A percentile compares a stretch with the other conserved stretches of the same genome.
Evolutionary conservation across 2,797 vertebrate genomes (phyloP).

Genomic region (Dromococcyx pavoninus): DNA sequence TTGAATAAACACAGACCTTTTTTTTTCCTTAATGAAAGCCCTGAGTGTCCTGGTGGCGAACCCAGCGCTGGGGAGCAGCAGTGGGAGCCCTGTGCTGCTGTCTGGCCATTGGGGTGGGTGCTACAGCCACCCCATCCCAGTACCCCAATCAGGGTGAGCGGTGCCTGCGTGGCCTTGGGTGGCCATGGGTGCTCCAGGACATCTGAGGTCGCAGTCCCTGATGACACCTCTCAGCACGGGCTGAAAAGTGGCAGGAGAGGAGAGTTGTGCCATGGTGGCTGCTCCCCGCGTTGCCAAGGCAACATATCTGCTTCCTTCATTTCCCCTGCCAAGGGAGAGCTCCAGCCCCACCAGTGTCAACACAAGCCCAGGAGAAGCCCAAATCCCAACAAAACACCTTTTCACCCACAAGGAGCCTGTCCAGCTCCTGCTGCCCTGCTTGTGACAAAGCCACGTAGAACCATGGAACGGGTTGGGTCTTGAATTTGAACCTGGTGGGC

Average conservation of each 20-base stretch:
- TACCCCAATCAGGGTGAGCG: not conserved
- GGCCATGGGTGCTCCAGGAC: not conserved
- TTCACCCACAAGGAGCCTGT: too few relatives aligned
- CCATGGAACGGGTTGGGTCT: too few relatives aligned
- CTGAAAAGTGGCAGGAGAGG: not conserved
- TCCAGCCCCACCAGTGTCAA: not conserved
- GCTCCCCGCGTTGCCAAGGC: not conserved
- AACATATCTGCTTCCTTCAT: slow-evolving; percentile 38
- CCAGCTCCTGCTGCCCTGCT: not conserved
- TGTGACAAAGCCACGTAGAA: not conserved
- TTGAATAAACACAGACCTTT: not conserved
- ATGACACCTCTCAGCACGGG: not conserved
- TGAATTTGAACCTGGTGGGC: not conserved
- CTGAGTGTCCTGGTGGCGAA: not conserved
- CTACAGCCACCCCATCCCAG: not conserved
- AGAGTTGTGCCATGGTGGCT: not conserved
- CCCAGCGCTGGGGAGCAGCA: not conserved
- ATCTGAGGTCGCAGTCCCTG: not conserved
- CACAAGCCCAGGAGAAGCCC: not conserved
- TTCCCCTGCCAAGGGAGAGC: not conserved
- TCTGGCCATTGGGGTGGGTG: not conserved
- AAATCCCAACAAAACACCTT: slow-evolving; percentile 16
- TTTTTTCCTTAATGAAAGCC: not conserved
- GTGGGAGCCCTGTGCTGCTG: not conserved
- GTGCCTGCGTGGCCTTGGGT: accelerated